Percentiles rank a stretch among this genome's conserved stretches.
These are phyloP conservation scores for Regulus satrapa DNA, from an alignment of 2,113 vertebrate genomes.

Conservation along the genomic window DNA sequence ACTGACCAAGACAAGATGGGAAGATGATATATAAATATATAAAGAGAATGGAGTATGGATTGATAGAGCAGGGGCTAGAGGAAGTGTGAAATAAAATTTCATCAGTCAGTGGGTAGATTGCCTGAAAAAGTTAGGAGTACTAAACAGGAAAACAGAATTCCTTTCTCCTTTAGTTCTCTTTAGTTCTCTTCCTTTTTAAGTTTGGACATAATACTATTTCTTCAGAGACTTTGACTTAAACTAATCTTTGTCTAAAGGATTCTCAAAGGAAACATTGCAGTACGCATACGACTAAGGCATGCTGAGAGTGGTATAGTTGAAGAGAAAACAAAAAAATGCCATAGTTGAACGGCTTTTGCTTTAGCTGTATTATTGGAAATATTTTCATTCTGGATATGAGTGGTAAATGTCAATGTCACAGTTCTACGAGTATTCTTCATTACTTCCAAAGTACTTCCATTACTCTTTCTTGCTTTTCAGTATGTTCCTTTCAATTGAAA, in stretches of 20 bases:
- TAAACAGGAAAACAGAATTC: neutral
- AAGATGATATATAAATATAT: neutral
- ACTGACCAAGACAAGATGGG: neutral
- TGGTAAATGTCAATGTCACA: neutral
- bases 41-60: neutral
- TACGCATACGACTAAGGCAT: accelerated
- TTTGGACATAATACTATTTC: neutral
- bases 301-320: neutral
- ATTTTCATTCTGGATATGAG: neutral
- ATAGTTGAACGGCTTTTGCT: neutral
- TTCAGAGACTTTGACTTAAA: neutral
- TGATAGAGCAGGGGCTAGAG: neutral
- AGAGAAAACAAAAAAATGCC: neutral
- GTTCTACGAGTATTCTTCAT: neutral
- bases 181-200: neutral
- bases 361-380: neutral
- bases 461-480: neutral
- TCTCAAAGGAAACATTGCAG: neutral
- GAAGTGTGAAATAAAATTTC: neutral
- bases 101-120: neutral
- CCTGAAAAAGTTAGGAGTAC: neutral
- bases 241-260: neutral
- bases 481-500: neutral
- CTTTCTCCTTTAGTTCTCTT: neutral
- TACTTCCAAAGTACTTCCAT: no score